Evolutionary conservation across 2,113 vertebrate genomes (phyloP).

Genomic region (Myotis lucifugus): DNA sequence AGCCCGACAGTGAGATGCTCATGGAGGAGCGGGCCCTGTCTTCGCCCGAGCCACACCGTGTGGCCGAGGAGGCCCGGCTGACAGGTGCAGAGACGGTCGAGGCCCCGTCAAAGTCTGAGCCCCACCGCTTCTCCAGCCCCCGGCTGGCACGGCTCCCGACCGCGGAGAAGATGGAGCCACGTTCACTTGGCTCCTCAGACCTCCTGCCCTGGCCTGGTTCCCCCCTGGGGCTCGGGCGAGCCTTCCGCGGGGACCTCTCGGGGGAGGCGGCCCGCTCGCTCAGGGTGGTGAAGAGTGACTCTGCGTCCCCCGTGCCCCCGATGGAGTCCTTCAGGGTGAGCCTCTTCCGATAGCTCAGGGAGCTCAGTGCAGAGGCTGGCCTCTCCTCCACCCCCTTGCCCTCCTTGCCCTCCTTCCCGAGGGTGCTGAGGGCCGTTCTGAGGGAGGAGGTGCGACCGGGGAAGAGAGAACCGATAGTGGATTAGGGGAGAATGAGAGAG

Average conservation of each 20-base stretch:
- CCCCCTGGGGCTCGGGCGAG: conserved; percentile 66
- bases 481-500: neutral
- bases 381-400: conserved; percentile 89
- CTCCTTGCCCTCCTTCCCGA: conserved; percentile 88
- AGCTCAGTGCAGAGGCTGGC: conserved; percentile 91
- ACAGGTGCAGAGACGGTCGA: conserved; percentile 84
- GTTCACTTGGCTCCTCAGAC: conserved; percentile 80
- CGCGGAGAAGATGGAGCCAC: conserved; percentile 87
- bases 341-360: conserved; percentile 95
- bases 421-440: conserved; percentile 86
- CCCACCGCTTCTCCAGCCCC: conserved; percentile 91
- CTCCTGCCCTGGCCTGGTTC: conserved; percentile 82
- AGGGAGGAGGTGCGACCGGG: conserved; percentile 42
- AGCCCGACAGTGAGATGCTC: conserved; percentile 88
- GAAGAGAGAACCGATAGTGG: neutral
- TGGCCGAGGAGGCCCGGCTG: conserved; percentile 88
- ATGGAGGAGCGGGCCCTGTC: conserved; percentile 87
- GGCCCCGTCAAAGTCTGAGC: conserved; percentile 88
- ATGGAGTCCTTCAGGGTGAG: conserved; percentile 92
- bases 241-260: conserved; percentile 85
- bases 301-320: conserved; percentile 88
- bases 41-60: conserved; percentile 84
- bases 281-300: conserved; percentile 90
- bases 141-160: conserved; percentile 84
- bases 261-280: conserved; percentile 88